phyloP scores from a whole-genome alignment of 2,888 invertebrate species.

The Cyclophora albipunctata region DNA sequence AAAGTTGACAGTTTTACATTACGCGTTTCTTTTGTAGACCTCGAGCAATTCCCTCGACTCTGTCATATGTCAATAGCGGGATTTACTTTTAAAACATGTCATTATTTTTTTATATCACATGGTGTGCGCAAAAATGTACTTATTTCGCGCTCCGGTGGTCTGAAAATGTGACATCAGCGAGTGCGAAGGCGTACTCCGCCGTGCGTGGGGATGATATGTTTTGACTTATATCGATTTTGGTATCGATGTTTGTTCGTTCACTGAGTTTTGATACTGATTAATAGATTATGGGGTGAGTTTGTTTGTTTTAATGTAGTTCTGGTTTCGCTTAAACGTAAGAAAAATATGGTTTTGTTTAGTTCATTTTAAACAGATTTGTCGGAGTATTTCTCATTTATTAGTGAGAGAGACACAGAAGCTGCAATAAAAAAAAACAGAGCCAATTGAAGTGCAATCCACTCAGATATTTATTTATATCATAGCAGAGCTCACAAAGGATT shows the following conservation, averaged over 20 bases:
- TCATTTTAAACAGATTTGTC: too few species aligned
- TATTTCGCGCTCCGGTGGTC: conserved; percentile 73
- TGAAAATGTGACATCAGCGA: conserved; percentile 73
- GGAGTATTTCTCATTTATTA: too few species aligned
- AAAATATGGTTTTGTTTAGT: too few species aligned
- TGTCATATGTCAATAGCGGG: conserved; percentile 51
- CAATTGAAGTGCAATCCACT: too few species aligned
- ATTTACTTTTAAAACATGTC: conserved; percentile 69
- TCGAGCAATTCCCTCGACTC: conserved; percentile 23
- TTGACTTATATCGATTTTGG: conserved; percentile 1
- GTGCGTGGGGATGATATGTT: conserved; percentile 16
- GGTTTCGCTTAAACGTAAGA: too few species aligned
- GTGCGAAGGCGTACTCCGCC: conserved; percentile 47
- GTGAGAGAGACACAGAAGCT: too few species aligned
- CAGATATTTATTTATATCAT: too few species aligned
- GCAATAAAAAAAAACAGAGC: too few species aligned
- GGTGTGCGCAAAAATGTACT: conserved; percentile 71
- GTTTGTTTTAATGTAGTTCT: too few species aligned
- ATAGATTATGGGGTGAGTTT: too few species aligned
- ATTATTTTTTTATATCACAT: conserved; percentile 70
- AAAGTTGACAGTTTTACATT: conserved; percentile 22
- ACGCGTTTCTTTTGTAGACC: conserved; percentile 4
- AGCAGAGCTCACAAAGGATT: too few species aligned
- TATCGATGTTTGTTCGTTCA: conserved; percentile 13
- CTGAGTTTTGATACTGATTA: too few species aligned